Base-by-base conservation (phyloP, 2,797 vertebrate species). In the Dipus sagitta region DNA sequence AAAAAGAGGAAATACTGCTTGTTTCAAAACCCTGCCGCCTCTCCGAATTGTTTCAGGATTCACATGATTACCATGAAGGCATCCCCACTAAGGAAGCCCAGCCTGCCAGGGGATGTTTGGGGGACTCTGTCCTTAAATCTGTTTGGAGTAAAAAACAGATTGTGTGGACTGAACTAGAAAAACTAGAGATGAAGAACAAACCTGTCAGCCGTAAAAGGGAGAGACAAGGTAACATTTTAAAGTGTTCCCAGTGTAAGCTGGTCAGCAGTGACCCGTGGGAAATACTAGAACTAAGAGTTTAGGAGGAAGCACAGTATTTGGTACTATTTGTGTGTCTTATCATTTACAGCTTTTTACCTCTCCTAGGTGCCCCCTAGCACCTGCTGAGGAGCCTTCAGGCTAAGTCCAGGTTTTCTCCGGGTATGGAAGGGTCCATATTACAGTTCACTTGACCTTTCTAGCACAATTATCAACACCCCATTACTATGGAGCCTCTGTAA, bases 1-100 rank as follows among this genome's bases (percentile, higher is more conserved):
- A 97, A 98, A 89, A 6, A 94, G 96, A 96, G 96, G 96, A 95
- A 94, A 96, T 84, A 92, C 79, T 86, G 90, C 78, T 85, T 87
- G 93, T 95, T 96, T 94, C 88, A 95, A 96, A 94, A 88, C 62
- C 68, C 77, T 24, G 76, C 91, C 91, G 92, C 47, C 93, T 95
- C 88, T 92, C 32, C 15, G 64, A 84, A 93, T 77, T 86, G 90
- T 86, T 95, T 92, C 75, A 88, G 88, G 74, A 64, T 68, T 30
- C 72, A 77, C 71, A 68, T 88, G 32, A 10, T 93, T 82, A 34
- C 70, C 72, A 28, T 1, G 13, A 79, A 93, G 68, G 18, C 34
- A 62, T 11, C 21, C 18, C 24, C 6, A n/a, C 64, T 23, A 0
- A 14, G 17, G 77, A 92, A 81, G 60, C 65, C 17, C 70, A 65